A percentile compares a stretch with the other conserved stretches of the same genome.
Evolutionary conservation across 2,888 invertebrate species (phyloP).

Genomic region (Pemphredon lugubris): DNA sequence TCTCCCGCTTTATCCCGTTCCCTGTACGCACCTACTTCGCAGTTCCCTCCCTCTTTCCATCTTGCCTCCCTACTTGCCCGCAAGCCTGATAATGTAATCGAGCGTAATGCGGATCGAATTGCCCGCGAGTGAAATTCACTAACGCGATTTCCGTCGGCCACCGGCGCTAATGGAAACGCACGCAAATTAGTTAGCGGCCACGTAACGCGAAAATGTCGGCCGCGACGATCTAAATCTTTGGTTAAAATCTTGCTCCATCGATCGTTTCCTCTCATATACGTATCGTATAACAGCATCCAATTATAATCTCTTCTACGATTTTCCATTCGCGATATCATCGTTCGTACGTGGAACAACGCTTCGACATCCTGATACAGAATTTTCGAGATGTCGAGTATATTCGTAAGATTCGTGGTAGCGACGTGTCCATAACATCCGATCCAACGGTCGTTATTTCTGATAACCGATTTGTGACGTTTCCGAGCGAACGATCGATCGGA

Average conservation of each 20-base stretch:
- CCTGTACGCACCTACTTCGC: constrained; percentile 51
- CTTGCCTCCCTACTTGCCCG: constrained; percentile 25
- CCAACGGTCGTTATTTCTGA: no score
- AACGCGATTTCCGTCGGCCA: constrained; percentile 67
- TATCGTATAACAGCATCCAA: no score
- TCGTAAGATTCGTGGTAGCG: no score
- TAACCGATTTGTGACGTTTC: no score
- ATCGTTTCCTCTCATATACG: not conserved
- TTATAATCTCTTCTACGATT: no score
- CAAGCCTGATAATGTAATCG: constrained; percentile 75
- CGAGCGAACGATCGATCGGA: not conserved
- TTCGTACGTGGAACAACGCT: not conserved
- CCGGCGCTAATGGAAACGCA: constrained; percentile 70
- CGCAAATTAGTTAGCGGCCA: constrained; percentile 68
- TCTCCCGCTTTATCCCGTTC: constrained; percentile 68
- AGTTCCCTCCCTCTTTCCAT: constrained; percentile 52
- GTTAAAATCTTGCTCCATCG: not conserved
- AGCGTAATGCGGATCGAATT: constrained; percentile 76
- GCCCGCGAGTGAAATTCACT: constrained; percentile 72
- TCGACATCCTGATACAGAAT: not conserved
- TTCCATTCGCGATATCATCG: not conserved
- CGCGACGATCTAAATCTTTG: constrained; percentile 31
- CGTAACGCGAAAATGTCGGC: constrained; percentile 34
- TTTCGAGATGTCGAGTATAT: not conserved
- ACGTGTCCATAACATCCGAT: no score